Conservation (phyloP, 1,140 invertebrate species). For the Pentalonia nigronervosa region DNA sequence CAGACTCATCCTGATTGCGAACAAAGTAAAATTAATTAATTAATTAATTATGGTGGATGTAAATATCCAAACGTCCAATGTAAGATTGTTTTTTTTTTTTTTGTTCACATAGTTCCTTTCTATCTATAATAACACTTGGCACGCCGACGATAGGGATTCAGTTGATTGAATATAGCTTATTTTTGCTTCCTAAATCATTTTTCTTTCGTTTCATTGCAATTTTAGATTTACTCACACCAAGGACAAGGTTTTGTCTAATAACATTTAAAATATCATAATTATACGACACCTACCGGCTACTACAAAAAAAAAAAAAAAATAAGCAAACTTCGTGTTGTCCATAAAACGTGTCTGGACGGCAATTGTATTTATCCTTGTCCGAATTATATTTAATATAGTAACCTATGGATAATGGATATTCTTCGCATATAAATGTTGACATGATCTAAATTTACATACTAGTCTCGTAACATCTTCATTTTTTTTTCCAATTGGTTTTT, state of each 20-base stretch:
- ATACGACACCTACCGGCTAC: neutral
- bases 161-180: neutral
- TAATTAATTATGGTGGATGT: neutral
- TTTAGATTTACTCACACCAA: neutral
- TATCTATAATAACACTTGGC: neutral
- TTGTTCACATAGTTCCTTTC: neutral
- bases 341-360: neutral
- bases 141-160: neutral
- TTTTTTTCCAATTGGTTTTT: neutral
- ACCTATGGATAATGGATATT: neutral
- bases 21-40: neutral
- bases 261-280: neutral
- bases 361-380: conserved; percentile 35
- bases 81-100: neutral
- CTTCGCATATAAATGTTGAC: neutral
- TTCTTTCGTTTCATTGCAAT: neutral
- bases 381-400: conserved; percentile 5
- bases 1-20: neutral
- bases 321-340: neutral
- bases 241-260: neutral
- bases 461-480: conserved; percentile 18
- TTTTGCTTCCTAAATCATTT: neutral
- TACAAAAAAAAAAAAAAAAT: neutral
- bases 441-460: conserved; percentile 24
- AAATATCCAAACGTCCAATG: neutral